Evolutionary conservation across 2,113 vertebrate species (phyloP).

Genomic region (Rhinichthys klamathensis): DNA sequence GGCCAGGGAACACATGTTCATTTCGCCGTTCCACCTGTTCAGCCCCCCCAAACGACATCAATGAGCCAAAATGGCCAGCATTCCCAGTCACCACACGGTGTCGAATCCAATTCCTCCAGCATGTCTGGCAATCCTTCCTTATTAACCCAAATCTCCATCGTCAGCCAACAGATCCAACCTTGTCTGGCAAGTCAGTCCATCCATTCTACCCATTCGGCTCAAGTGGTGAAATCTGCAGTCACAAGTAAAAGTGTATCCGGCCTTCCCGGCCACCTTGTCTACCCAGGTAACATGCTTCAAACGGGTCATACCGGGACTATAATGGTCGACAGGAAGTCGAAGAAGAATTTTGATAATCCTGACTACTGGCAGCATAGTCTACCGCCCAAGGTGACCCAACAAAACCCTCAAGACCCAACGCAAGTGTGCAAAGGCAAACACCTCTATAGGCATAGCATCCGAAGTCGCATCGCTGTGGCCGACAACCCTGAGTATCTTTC

Average conservation of each 20-base stretch:
- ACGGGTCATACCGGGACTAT: constrained; percentile 69
- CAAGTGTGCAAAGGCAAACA: constrained; percentile 88
- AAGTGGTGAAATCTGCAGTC: constrained; percentile 60
- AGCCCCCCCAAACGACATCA: constrained; percentile 67
- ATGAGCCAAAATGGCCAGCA: constrained; percentile 63
- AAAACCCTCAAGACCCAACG: constrained; percentile 80
- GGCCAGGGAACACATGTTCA: constrained; percentile 59
- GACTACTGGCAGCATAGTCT: constrained; percentile 99
- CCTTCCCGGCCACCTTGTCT: constrained; percentile 68
- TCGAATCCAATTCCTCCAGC: constrained; percentile 65
- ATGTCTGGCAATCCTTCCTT: constrained; percentile 46
- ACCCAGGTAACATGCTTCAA: constrained; percentile 71
- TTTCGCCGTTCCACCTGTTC: constrained; percentile 68
- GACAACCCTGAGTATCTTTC: constrained; percentile 95
- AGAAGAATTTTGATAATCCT: constrained; percentile 97
- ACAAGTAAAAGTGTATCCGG: constrained; percentile 68
- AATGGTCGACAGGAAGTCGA: constrained; percentile 83
- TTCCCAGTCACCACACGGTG: constrained; percentile 66
- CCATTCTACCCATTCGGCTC: constrained; percentile 60
- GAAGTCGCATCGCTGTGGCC: constrained; percentile 82
- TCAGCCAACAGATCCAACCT: constrained; percentile 52
- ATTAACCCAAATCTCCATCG: constrained; percentile 43
- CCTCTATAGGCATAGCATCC: constrained; percentile 72
- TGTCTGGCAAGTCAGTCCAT: constrained; percentile 53
- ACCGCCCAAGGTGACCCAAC: constrained; percentile 86